Conservation (phyloP, 2,113 vertebrate species). For the Brachyistius frenatus region DNA sequence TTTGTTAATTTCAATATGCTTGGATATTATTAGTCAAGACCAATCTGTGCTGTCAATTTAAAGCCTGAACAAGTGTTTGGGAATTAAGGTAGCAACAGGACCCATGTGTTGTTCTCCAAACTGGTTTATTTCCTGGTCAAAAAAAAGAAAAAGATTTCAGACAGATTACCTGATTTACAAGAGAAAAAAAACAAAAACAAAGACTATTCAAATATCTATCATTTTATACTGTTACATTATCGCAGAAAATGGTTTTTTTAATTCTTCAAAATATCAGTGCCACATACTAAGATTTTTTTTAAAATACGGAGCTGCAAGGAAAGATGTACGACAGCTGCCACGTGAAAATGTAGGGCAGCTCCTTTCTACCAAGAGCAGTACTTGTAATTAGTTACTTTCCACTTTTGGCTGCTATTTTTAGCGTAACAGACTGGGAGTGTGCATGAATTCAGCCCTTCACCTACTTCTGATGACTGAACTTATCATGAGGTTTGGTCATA, state of each 20-base stretch:
- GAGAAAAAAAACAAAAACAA: too few species aligned
- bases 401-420: slow-evolving; percentile 20
- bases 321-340: background rate
- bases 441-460: background rate
- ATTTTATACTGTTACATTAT: slow-evolving; percentile 9
- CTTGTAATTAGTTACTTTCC: slow-evolving; percentile 17
- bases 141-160: too few species aligned
- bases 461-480: background rate
- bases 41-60: too few species aligned
- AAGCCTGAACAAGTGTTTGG: too few species aligned
- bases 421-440: background rate
- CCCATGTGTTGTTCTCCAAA: too few species aligned
- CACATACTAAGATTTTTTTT: background rate
- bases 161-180: too few species aligned
- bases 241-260: background rate
- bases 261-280: background rate
- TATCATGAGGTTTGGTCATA: background rate
- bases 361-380: slow-evolving; percentile 8
- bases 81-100: too few species aligned
- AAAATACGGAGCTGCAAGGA: background rate
- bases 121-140: too few species aligned
- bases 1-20: too few species aligned
- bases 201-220: background rate
- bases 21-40: too few species aligned
- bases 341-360: background rate